phyloP scores from a whole-genome alignment of 2,888 invertebrate species.

The Drosophila niveifrons region DNA sequence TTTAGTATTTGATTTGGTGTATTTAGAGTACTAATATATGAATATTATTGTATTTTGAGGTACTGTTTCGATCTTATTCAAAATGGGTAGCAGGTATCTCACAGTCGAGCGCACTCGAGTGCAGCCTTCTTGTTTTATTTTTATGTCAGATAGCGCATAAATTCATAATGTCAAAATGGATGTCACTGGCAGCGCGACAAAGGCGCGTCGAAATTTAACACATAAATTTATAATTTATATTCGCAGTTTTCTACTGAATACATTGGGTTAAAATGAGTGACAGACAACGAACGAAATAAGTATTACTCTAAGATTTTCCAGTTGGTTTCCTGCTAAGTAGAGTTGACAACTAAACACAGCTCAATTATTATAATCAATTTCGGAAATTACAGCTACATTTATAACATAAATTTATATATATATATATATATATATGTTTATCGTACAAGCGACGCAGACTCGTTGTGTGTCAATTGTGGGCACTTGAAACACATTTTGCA shows the following conservation, averaged over 20 bases:
- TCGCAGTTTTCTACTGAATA: conserved; percentile 23
- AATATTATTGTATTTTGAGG: too few species aligned
- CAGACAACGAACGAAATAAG: not conserved
- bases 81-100: too few species aligned
- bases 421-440: not conserved
- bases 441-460: conserved; percentile 5
- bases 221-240: conserved; percentile 62
- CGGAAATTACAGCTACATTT: conserved; percentile 3
- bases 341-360: not conserved
- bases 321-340: not conserved
- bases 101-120: too few species aligned
- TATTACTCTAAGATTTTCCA: not conserved
- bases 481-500: conserved; percentile 44
- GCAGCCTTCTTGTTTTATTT: not conserved
- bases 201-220: conserved; percentile 48
- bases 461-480: conserved; percentile 34
- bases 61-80: too few species aligned
- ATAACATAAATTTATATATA: not conserved
- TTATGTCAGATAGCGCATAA: conserved; percentile 40
- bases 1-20: too few species aligned
- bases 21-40: too few species aligned
- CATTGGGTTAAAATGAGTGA: conserved; percentile 10
- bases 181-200: conserved; percentile 38
- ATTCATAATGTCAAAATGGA: conserved; percentile 64
- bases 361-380: not conserved